These are phyloP conservation scores for Sabatieria punctata DNA, from an alignment of 2,888 invertebrate genomes.

Conservation along the genomic window DNA sequence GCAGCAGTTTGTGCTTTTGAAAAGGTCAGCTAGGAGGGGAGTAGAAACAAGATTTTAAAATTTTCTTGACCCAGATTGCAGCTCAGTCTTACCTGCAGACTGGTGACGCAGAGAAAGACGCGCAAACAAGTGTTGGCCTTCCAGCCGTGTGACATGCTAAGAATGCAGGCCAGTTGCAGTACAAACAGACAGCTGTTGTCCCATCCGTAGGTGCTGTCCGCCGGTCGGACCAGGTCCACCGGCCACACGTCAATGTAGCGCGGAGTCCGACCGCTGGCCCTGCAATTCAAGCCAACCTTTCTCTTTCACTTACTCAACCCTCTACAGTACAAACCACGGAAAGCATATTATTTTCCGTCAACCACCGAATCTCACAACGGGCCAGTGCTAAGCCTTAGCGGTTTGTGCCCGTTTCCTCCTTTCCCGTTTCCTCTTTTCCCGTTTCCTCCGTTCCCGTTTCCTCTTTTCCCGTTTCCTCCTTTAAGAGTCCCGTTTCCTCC, in stretches of 20 bases:
- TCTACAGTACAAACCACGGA: no score
- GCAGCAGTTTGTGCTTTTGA: background rate
- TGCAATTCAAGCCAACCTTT: conserved; percentile 28
- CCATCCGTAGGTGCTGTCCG: conserved; percentile 53
- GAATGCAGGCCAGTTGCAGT: conserved; percentile 83
- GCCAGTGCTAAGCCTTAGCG: no score
- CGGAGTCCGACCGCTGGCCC: conserved; percentile 44
- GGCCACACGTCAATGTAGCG: conserved; percentile 91
- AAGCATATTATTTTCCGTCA: no score
- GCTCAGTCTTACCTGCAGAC: conserved; percentile 19
- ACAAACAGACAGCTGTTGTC: conserved; percentile 69
- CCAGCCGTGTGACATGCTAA: conserved; percentile 54
- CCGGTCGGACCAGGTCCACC: conserved; percentile 66
- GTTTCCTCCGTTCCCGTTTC: no score
- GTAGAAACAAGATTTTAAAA: no score
- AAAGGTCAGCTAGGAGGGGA: background rate
- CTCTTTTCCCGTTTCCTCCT: no score
- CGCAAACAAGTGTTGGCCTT: conserved; percentile 59
- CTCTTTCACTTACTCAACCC: no score
- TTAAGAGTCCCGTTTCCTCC: no score
- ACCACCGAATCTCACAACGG: no score
- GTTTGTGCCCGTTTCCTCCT: no score
- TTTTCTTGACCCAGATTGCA: background rate
- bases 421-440: no score
- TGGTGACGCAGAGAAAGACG: conserved; percentile 53